Evolutionary conservation across 53 echinoderm and acorn worm genomes (phyloP).

Genomic region (Patiria pectinifera): DNA sequence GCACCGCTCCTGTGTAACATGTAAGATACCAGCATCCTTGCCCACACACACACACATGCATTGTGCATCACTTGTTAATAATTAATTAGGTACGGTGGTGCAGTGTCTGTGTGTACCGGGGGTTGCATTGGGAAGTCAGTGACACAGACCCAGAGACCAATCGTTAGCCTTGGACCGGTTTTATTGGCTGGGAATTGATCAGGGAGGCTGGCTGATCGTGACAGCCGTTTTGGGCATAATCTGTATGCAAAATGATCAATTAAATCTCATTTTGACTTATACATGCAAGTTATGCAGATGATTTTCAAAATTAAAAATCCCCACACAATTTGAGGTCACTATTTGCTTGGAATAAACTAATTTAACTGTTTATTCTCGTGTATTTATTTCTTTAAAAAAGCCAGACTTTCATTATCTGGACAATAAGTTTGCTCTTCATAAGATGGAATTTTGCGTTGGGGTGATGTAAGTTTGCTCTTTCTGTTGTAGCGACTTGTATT

Average conservation of each 20-base stretch:
- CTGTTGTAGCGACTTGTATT: no score
- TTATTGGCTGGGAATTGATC: conserved; percentile 18
- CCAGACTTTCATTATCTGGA: no score
- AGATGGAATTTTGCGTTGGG: no score
- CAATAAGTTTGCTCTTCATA: no score
- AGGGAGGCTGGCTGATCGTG: not conserved
- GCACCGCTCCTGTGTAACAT: not conserved
- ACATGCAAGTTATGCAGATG: no score
- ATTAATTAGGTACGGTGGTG: conserved; percentile 18
- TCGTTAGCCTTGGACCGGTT: conserved; percentile 28
- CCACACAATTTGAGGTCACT: no score
- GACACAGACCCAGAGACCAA: conserved; percentile 42
- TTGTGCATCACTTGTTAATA: conserved; percentile 33
- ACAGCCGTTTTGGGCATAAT: not conserved
- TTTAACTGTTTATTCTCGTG: no score
- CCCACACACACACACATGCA: conserved; percentile 1
- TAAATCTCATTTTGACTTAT: not conserved
- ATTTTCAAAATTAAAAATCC: no score
- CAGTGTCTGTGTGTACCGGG: not conserved
- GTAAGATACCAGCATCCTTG: not conserved
- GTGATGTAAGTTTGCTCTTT: no score
- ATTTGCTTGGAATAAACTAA: no score
- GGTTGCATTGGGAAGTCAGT: conserved; percentile 21
- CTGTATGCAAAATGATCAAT: not conserved
- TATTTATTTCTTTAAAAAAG: no score